A percentile compares a stretch with the other conserved stretches of the same genome.
Evolutionary conservation across 2,113 vertebrate genomes (phyloP).

Genomic region (Rutilus rutilus): DNA sequence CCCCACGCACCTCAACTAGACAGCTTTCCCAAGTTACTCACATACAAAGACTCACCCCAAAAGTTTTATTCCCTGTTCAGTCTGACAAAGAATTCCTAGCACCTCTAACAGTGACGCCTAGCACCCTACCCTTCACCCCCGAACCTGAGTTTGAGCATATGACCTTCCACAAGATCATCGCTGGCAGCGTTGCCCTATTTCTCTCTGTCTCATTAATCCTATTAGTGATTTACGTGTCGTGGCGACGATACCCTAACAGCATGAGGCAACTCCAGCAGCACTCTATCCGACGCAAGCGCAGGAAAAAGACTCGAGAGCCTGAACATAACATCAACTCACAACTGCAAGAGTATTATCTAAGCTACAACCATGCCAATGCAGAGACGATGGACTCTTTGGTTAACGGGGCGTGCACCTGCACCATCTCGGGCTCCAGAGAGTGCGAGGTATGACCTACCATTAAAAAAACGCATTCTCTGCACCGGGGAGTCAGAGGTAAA

Average conservation of each 20-base stretch:
- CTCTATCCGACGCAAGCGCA: conserved; percentile 89
- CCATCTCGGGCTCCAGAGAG: conserved; percentile 96
- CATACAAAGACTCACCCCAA: conserved; percentile 73
- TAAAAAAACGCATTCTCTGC: conserved; percentile 73
- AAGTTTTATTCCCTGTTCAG: conserved; percentile 70
- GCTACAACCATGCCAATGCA: conserved; percentile 94
- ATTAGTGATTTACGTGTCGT: conserved; percentile 95
- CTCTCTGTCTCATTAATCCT: conserved; percentile 94
- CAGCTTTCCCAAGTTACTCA: conserved; percentile 71
- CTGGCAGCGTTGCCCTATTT: conserved; percentile 93
- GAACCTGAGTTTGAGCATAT: conserved; percentile 92
- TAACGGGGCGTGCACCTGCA: conserved; percentile 94
- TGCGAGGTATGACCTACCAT: conserved; percentile 91
- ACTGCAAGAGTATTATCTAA: conserved; percentile 98
- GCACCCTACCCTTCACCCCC: conserved; percentile 73
- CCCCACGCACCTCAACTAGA: conserved; percentile 57
- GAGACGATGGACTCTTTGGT: conserved; percentile 93
- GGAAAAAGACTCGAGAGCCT: conserved; percentile 90
- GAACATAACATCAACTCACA: conserved; percentile 93
- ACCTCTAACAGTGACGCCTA: conserved; percentile 61
- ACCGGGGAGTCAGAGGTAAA: conserved; percentile 86
- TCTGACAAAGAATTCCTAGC: conserved; percentile 57
- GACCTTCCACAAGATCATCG: conserved; percentile 96
- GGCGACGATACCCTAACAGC: conserved; percentile 94
- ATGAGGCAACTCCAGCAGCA: conserved; percentile 95